Percentiles rank a stretch among this genome's conserved stretches.
phyloP scores from a whole-genome alignment of 2,888 invertebrate species.

The Lochmaea capreae region DNA sequence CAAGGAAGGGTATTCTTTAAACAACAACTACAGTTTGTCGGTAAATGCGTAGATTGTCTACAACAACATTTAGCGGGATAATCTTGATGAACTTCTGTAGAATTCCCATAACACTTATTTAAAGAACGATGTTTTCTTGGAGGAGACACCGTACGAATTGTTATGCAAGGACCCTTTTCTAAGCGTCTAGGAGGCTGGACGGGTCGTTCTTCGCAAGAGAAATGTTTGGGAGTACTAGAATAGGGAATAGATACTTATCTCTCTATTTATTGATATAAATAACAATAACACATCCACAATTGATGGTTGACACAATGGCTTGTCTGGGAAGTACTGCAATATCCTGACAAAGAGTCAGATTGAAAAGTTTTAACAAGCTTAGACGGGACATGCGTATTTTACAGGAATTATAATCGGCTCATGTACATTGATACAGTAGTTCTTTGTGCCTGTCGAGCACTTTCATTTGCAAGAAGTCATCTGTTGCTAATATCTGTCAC shows the following conservation, averaged over 20 bases:
- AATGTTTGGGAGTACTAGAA: neutral
- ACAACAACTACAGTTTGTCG: neutral
- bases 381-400: too few species aligned
- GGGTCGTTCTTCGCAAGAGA: neutral
- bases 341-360: too few species aligned
- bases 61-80: neutral
- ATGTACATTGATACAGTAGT: too few species aligned
- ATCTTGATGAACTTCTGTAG: neutral
- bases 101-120: neutral
- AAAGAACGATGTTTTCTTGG: slow-evolving; percentile 6
- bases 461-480: too few species aligned
- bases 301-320: too few species aligned
- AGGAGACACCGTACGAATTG: slow-evolving; percentile 6
- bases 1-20: neutral
- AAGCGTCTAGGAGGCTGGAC: neutral
- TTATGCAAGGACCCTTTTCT: slow-evolving; percentile 1
- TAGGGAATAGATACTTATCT: neutral
- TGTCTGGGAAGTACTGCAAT: too few species aligned
- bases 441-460: too few species aligned
- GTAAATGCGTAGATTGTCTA: neutral
- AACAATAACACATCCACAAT: too few species aligned
- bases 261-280: too few species aligned
- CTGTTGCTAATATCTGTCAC: too few species aligned
- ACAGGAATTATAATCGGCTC: too few species aligned
- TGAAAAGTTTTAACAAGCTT: too few species aligned